Conservation (phyloP, 2,888 invertebrate species). For the Cecidostiba fungosa region DNA sequence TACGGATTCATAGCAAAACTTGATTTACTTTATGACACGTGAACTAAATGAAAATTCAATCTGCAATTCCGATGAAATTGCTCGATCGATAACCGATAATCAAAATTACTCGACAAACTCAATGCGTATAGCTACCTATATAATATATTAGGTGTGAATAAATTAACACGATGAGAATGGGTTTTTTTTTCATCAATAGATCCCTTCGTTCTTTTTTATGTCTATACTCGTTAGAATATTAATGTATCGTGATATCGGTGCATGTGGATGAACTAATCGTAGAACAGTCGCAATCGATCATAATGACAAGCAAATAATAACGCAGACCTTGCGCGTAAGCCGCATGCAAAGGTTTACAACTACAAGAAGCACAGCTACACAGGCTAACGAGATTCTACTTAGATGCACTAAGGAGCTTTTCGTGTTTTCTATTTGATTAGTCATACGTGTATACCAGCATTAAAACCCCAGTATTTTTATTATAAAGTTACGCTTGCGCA, state of each 20-base stretch:
- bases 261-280: conserved; percentile 64
- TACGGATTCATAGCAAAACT: too few relatives aligned
- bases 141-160: not conserved
- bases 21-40: too few relatives aligned
- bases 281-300: conserved; percentile 65
- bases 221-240: conserved; percentile 11
- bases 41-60: too few relatives aligned
- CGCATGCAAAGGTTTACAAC: conserved; percentile 27
- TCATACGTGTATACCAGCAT: not conserved
- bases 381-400: conserved; percentile 25
- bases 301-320: not conserved
- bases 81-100: conserved; percentile 9
- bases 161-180: conserved; percentile 14
- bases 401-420: conserved; percentile 22
- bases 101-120: not conserved
- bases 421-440: conserved; percentile 35
- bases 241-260: conserved; percentile 14
- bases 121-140: not conserved
- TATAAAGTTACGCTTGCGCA: not conserved
- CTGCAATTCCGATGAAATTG: not conserved
- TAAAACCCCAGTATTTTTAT: conserved; percentile 13
- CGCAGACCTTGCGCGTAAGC: conserved; percentile 31
- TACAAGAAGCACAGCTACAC: conserved; percentile 18
- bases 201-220: not conserved
- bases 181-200: not conserved